Evolutionary conservation across 2,113 vertebrate genomes (phyloP), one percentile per base, ranked within the genome.

Genomic region (Rhegmatorhina hoffmannsi): DNA sequence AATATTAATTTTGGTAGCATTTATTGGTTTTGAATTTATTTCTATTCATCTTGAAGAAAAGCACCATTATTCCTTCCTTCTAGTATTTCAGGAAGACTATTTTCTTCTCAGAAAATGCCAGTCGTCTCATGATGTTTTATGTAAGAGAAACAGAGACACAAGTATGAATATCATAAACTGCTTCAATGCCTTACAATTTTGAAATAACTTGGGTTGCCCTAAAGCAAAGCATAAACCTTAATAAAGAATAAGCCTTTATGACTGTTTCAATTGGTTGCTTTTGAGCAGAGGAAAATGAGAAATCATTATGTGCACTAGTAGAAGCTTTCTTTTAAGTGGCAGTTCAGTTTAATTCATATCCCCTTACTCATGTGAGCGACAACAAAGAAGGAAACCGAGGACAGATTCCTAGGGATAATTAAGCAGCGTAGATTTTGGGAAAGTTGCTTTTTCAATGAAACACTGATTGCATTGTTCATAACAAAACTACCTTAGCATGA

Each of bases 401-500:
- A 96, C 50, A 53, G 87, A 97, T 98, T 97, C 97, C 76, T 92
- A 93, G 56, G 97, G 96, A 97, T 97, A 98, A 98, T 98, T 98
- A 98, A 97, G 91, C 96, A 96, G 77, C 85, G 96, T 92, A 97
- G 97, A 97, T 98, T 89, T 97, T 88, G 43, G 69, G 94, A 97
- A 98, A 98, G 96, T 97, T 97, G 91, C 97, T 94, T 98, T 97
- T 98, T 97, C 97, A 98, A 98, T 97, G 97, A 97, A 97, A 97
- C 95, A 92, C 96, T 98, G 97, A 98, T 98, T 98, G 94, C 98
- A 97, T 98, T 98, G 97, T 98, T 98, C 98, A 96, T 96, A 97
- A 98, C 97, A 97, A 97, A 98, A 98, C 97, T 97, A 97, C 97
- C 96, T 97, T 97, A 97, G 96, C 97, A 98, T 98, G 98, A 98